Percentiles rank a stretch among this genome's conserved stretches.
Evolutionary conservation across 2,888 invertebrate genomes (phyloP).

Genomic region (Luperina testacea): DNA sequence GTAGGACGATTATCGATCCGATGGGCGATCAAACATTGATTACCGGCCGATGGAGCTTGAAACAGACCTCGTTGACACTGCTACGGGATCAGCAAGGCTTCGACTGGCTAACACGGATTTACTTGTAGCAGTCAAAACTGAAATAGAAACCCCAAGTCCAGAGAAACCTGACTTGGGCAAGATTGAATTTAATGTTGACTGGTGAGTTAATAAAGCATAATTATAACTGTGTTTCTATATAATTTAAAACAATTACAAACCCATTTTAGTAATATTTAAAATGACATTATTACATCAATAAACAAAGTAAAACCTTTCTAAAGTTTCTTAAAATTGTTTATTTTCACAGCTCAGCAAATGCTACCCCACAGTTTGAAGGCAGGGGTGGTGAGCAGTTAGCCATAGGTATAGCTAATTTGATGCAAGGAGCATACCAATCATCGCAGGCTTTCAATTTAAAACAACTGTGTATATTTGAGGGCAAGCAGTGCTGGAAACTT

Average conservation of each 20-base stretch:
- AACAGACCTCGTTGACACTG: conserved; percentile 95
- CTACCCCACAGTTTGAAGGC: conserved; percentile 98
- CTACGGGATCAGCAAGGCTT: conserved; percentile 96
- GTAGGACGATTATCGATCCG: conserved; percentile 95
- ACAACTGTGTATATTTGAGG: conserved; percentile 95
- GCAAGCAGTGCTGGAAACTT: conserved; percentile 98
- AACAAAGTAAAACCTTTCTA: not conserved
- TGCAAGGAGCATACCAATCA: conserved; percentile 95
- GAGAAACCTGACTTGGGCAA: conserved; percentile 95
- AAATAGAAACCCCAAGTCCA: conserved; percentile 94
- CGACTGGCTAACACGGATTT: conserved; percentile 98
- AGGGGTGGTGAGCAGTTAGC: conserved; percentile 98
- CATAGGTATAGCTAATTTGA: conserved; percentile 94
- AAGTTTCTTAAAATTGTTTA: not conserved
- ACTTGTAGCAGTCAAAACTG: conserved; percentile 97
- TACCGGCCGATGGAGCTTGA: conserved; percentile 97
- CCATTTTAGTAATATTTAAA: not conserved
- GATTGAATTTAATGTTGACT: conserved; percentile 98
- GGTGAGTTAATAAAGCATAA: conserved; percentile 89
- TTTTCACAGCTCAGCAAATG: conserved; percentile 96
- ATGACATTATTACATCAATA: not conserved
- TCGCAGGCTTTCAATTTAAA: conserved; percentile 94
- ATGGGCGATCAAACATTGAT: conserved; percentile 94
- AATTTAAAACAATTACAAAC: not conserved
- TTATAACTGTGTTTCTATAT: not conserved